phyloP scores from a whole-genome alignment of 2,888 invertebrate species.

The Agrochola litura region DNA sequence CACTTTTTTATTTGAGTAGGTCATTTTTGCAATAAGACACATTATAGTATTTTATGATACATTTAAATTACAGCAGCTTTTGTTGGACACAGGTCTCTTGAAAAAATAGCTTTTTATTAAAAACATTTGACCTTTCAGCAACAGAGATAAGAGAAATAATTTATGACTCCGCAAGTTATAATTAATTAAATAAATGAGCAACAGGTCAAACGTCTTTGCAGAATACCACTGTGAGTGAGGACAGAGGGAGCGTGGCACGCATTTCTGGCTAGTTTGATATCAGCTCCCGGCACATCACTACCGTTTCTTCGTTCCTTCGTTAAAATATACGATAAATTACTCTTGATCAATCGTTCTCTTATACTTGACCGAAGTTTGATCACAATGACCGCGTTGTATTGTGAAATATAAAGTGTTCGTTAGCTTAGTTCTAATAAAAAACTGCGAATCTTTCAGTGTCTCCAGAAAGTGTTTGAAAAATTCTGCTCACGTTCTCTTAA shows the following conservation, averaged over 20 bases:
- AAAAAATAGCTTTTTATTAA: background rate
- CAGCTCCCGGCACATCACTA: slow-evolving; percentile 87
- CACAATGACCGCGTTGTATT: slow-evolving; percentile 42
- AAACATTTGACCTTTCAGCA: background rate
- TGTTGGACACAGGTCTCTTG: background rate
- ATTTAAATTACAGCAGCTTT: background rate
- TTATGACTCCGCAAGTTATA: slow-evolving; percentile 20
- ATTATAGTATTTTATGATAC: background rate
- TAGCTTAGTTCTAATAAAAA: slow-evolving; percentile 11
- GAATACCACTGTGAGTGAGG: slow-evolving; percentile 84
- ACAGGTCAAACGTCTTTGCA: slow-evolving; percentile 76
- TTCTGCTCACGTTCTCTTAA: slow-evolving; percentile 48
- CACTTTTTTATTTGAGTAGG: background rate
- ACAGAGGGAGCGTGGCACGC: slow-evolving; percentile 88
- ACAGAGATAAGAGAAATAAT: slow-evolving; percentile 12
- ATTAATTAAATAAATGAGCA: slow-evolving; percentile 62
- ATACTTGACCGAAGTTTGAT: slow-evolving; percentile 40
- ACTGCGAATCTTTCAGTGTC: slow-evolving; percentile 32
- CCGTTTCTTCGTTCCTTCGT: slow-evolving; percentile 76
- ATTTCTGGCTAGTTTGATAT: slow-evolving; percentile 89
- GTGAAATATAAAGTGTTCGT: slow-evolving; percentile 38
- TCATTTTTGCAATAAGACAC: background rate
- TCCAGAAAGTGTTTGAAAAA: slow-evolving; percentile 37
- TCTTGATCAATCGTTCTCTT: slow-evolving; percentile 56
- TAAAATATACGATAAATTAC: slow-evolving; percentile 76